Evolutionary conservation across 2,113 vertebrate genomes (phyloP), one percentile per base, ranked within the genome.

Genomic region (Muntiacus reevesi): DNA sequence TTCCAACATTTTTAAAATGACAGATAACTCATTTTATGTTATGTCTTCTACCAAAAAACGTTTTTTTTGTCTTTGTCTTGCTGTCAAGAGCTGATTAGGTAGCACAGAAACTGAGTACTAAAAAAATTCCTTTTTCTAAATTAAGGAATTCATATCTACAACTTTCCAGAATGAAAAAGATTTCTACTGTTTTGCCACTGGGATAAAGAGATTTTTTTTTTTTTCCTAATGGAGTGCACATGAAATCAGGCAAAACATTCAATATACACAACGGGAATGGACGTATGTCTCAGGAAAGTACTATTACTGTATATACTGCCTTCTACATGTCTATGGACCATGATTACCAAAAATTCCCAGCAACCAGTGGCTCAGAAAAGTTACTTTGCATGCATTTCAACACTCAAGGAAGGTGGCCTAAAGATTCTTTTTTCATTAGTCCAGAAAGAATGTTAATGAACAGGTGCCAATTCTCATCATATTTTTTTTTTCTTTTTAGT

Each of bases 11-110:
- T 97, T 50, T 50, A 91, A 94, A 92, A 92, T 71, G 40, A 89
- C 17, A 71, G 21, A 14, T 43, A 79, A 52, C 17, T 95, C 50
- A 84, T 84, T 67, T 96, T 97, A 19, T 86, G 60, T 91, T 27
- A 40, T 93, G 91, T 89, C 50, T 89, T 47, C 76, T 95, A 81
- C 30, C 81, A 55, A 62, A 64, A 91, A 83, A 97, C 92, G 55
- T 74, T 16, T 95, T 95, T 97, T 52, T 97, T 96, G 40, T 78
- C 47, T 94, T 96, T 91, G 81, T 76, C 12, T 82, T 62, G 36
- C 33, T 98, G n/a, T 45, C 91, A 89, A 76, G 67, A 19, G 45
- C 78, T 97, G 95, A 74, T 86, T 96, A 91, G 43, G 8, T 57
- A 97, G 90, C 71, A 78, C 7, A 96, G 62, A 86, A 84, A 59